phyloP scores from a whole-genome alignment of 2,888 invertebrate genomes.

The Drosophila incognita region DNA sequence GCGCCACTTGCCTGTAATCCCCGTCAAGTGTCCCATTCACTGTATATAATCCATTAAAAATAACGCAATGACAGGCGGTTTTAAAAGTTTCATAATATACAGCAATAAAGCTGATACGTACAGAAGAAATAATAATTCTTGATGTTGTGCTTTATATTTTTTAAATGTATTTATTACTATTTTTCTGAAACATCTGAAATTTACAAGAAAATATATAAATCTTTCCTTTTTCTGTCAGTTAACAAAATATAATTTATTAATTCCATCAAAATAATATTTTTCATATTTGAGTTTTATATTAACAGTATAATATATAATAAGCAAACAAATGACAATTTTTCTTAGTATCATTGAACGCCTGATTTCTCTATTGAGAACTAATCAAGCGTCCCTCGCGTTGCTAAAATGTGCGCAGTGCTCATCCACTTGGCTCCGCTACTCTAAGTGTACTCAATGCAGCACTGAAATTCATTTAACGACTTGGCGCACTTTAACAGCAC shows the following conservation, averaged over 20 bases:
- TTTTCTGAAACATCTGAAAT: neutral
- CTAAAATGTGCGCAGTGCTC: conserved; percentile 61
- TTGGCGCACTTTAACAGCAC: conserved; percentile 74
- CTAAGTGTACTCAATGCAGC: conserved; percentile 71
- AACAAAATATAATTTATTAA: neutral
- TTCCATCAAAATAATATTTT: neutral
- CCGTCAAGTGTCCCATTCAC: conserved; percentile 58
- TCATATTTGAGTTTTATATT: neutral
- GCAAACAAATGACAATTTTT: neutral
- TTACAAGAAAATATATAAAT: neutral
- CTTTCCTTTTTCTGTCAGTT: neutral
- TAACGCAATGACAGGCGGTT: conserved; percentile 22
- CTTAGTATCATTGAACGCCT: no score
- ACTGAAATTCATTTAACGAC: conserved; percentile 81
- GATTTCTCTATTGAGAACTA: neutral
- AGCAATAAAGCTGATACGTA: neutral
- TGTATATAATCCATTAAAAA: conserved; percentile 60
- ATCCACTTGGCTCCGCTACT: conserved; percentile 73
- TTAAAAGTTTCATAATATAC: conserved; percentile 1
- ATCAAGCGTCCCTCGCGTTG: conserved; percentile 23
- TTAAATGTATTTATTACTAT: neutral
- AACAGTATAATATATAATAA: neutral
- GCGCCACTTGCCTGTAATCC: conserved; percentile 58
- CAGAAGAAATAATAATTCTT: neutral
- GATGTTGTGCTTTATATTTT: no score